A percentile compares a stretch with the other conserved stretches of the same genome.
These are phyloP conservation scores for Entelurus aequoreus DNA, from an alignment of 2,113 vertebrate species.

Conservation along the genomic window DNA sequence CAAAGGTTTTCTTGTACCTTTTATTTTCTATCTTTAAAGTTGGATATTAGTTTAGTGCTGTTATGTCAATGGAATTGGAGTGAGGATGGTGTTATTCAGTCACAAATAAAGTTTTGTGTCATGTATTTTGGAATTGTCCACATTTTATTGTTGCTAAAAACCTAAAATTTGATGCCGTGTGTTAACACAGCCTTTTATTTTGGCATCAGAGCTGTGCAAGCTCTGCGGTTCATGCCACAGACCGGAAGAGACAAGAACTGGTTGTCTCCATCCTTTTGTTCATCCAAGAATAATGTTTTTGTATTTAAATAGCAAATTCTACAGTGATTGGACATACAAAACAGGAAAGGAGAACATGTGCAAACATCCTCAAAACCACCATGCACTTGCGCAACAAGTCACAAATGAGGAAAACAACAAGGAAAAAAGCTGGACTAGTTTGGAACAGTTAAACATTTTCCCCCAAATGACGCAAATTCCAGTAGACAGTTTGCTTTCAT, in stretches of 20 bases:
- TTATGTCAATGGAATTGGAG: too few relatives aligned
- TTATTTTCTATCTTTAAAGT: too few relatives aligned
- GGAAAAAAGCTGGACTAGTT: conserved; percentile 43
- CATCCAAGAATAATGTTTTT: conserved; percentile 67
- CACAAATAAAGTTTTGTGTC: too few relatives aligned
- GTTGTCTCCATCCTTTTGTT: conserved; percentile 57
- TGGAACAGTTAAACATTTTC: conserved; percentile 24
- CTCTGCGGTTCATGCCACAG: conserved; percentile 5
- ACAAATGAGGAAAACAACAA: conserved; percentile 50
- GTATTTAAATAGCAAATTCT: conserved; percentile 67
- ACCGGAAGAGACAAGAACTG: conserved; percentile 32
- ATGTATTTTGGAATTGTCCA: too few relatives aligned
- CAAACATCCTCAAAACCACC: conserved; percentile 70
- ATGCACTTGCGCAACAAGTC: conserved; percentile 45
- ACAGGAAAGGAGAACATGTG: conserved; percentile 67
- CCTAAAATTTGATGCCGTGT: too few relatives aligned
- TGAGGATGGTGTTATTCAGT: too few relatives aligned
- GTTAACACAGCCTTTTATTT: background rate
- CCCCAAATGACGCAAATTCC: conserved; percentile 41
- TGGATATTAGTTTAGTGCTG: too few relatives aligned
- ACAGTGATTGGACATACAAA: conserved; percentile 56
- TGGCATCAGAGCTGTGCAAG: background rate
- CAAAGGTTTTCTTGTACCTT: too few relatives aligned
- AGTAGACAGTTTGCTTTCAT: conserved; percentile 50
- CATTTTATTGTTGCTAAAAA: too few relatives aligned